These are phyloP conservation scores for Pomacea canaliculata DNA, from an alignment of 2,888 invertebrate genomes.

Conservation along the genomic window DNA sequence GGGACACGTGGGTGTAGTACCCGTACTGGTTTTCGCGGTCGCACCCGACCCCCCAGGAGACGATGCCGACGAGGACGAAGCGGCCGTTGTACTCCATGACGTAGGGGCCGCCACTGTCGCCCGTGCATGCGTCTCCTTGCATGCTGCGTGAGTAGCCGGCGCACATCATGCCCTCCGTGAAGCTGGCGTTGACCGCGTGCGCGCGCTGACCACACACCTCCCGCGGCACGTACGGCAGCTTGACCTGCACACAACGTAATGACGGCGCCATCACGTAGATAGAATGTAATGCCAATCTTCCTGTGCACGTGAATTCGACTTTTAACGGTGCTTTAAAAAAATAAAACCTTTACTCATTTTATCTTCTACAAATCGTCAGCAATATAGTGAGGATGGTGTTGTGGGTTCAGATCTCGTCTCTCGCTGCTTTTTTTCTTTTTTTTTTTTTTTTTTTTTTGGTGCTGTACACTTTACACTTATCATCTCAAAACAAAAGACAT, in stretches of 20 bases:
- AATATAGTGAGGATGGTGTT: too few relatives aligned
- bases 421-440: too few relatives aligned
- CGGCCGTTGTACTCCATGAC: conserved; percentile 40
- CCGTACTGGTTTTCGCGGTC: conserved; percentile 47
- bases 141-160: conserved; percentile 46
- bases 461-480: too few relatives aligned
- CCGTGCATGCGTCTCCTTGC: conserved; percentile 49
- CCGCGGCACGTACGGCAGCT: conserved; percentile 43
- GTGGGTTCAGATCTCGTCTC: too few relatives aligned
- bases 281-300: too few relatives aligned
- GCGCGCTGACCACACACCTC: conserved; percentile 38
- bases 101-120: conserved; percentile 50
- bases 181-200: conserved; percentile 36
- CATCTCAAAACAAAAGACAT: too few relatives aligned
- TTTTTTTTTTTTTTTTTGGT: too few relatives aligned
- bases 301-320: too few relatives aligned
- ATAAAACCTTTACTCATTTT: too few relatives aligned
- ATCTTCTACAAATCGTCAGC: too few relatives aligned
- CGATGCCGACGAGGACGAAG: conserved; percentile 45
- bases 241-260: conserved; percentile 1
- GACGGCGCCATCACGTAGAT: too few relatives aligned
- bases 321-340: too few relatives aligned
- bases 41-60: conserved; percentile 51
- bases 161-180: conserved; percentile 50
- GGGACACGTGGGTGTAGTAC: conserved; percentile 47